These are phyloP conservation scores for Mythimna loreyi DNA, from an alignment of 2,888 invertebrate genomes.

Conservation along the genomic window DNA sequence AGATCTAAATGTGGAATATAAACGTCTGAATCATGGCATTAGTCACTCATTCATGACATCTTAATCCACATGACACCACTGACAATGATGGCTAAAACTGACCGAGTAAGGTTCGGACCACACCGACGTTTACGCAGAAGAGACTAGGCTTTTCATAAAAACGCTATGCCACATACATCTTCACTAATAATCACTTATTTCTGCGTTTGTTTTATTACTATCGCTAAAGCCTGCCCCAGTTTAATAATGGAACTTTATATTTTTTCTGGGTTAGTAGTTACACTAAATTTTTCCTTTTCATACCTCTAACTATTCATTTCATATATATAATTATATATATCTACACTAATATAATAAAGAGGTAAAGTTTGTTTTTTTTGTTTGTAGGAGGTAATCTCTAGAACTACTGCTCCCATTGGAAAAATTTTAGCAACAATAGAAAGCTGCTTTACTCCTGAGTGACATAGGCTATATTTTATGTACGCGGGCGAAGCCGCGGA, in stretches of 20 bases:
- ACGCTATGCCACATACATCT: neutral
- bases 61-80: slow-evolving; percentile 38
- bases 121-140: neutral
- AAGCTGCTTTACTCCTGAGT: too few relatives aligned
- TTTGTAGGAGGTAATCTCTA: too few relatives aligned
- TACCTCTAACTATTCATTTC: neutral
- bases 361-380: too few relatives aligned
- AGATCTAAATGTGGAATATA: slow-evolving; percentile 10
- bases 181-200: too few relatives aligned
- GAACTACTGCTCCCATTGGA: too few relatives aligned
- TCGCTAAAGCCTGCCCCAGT: neutral
- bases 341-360: too few relatives aligned
- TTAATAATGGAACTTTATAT: neutral
- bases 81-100: slow-evolving; percentile 19
- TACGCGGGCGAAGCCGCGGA: too few relatives aligned
- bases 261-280: neutral
- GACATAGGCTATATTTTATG: too few relatives aligned
- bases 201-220: neutral
- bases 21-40: slow-evolving; percentile 31
- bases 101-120: neutral
- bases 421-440: too few relatives aligned
- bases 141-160: neutral
- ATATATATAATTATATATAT: too few relatives aligned
- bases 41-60: slow-evolving; percentile 42
- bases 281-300: neutral